A percentile compares a stretch with the other conserved stretches of the same genome.
phyloP scores from a whole-genome alignment of 2,113 vertebrate species.

The Apodemus speciosus region DNA sequence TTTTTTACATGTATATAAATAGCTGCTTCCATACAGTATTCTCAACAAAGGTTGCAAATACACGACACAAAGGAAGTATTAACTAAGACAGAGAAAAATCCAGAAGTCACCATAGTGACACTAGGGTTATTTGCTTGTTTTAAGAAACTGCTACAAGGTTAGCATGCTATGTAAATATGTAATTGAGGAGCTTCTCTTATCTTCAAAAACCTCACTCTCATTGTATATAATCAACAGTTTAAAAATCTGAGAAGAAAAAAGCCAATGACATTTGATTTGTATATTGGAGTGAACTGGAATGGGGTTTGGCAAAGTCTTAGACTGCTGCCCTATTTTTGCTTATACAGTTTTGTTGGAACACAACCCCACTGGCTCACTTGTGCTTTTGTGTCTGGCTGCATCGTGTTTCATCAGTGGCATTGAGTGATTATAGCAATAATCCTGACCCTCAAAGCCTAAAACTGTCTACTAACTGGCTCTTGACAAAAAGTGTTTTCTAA shows the following conservation, averaged over 20 bases:
- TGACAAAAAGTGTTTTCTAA: conserved; percentile 35
- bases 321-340: conserved; percentile 14
- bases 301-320: background rate
- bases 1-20: background rate
- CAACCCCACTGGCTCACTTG: background rate
- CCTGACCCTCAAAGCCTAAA: conserved; percentile 23
- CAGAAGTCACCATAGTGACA: background rate
- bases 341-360: conserved; percentile 34
- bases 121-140: conserved; percentile 13
- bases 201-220: background rate
- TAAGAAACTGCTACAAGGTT: conserved; percentile 4
- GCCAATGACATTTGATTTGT: conserved; percentile 1
- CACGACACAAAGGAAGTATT: background rate
- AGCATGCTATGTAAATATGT: conserved; percentile 40
- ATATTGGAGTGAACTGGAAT: conserved; percentile 4
- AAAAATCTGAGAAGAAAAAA: conserved; percentile 36
- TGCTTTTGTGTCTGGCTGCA: background rate
- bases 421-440: background rate
- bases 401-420: background rate
- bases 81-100: background rate
- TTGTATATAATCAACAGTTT: background rate
- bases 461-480: conserved; percentile 8
- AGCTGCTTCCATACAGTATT: background rate
- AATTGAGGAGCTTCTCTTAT: background rate
- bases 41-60: background rate